These are phyloP conservation scores for Notothenia rossii DNA, from an alignment of 2,113 vertebrate species.

Conservation along the genomic window DNA sequence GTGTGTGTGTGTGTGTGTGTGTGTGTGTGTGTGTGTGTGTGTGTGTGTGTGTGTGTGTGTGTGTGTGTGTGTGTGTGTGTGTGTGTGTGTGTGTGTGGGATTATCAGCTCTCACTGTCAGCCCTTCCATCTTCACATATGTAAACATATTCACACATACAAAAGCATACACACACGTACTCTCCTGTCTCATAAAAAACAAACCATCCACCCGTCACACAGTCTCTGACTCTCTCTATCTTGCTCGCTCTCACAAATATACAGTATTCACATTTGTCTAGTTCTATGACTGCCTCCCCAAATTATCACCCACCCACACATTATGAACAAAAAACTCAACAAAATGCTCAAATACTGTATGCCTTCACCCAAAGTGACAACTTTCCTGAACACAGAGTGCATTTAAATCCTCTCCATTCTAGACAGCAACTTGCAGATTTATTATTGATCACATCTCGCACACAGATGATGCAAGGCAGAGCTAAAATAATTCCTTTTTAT, in stretches of 20 bases:
- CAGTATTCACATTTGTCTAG: slow-evolving; percentile 23
- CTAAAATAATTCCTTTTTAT: slow-evolving; percentile 32
- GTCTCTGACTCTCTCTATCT: slow-evolving; percentile 22
- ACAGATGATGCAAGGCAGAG: slow-evolving; percentile 35
- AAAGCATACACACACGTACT: not conserved
- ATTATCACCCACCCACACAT: slow-evolving; percentile 26
- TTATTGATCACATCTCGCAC: slow-evolving; percentile 38
- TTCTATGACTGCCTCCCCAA: slow-evolving; percentile 20
- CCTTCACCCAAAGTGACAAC: slow-evolving; percentile 49
- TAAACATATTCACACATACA: slow-evolving; percentile 32
- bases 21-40: too few species aligned
- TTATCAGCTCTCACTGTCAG: slow-evolving; percentile 45
- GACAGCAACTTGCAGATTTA: slow-evolving; percentile 55
- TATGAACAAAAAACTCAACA: slow-evolving; percentile 48
- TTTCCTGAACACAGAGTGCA: slow-evolving; percentile 44
- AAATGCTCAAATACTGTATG: slow-evolving; percentile 27
- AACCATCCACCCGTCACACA: slow-evolving; percentile 48
- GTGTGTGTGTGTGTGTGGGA: slow-evolving; percentile 12
- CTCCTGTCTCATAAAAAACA: slow-evolving; percentile 21
- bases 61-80: not conserved
- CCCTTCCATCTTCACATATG: slow-evolving; percentile 40
- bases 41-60: not conserved
- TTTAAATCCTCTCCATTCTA: slow-evolving; percentile 23
- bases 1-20: too few species aligned
- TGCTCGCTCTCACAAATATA: slow-evolving; percentile 28